Percentiles rank a stretch among this genome's conserved stretches.
Conservation (phyloP, 2,888 invertebrate species). For the Emmelina monodactyla region DNA sequence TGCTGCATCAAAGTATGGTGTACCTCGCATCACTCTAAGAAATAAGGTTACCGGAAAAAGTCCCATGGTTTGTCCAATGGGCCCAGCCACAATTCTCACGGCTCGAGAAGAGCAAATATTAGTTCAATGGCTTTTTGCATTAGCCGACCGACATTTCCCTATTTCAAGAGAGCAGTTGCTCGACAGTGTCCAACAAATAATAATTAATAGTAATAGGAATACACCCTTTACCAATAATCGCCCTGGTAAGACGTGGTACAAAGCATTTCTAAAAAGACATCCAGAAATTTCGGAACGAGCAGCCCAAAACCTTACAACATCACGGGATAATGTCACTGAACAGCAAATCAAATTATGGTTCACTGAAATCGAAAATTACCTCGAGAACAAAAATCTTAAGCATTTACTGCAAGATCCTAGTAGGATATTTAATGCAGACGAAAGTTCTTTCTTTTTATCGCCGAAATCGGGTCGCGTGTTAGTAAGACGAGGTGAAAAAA, state of each 20-base stretch:
- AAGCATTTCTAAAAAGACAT: conserved; percentile 19
- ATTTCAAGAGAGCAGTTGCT: conserved; percentile 18
- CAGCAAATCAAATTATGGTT: conserved; percentile 20
- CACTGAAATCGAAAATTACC: conserved; percentile 16
- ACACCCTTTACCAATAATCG: conserved; percentile 18
- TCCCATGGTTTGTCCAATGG: conserved; percentile 14
- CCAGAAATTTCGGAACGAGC: conserved; percentile 16
- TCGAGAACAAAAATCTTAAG: conserved; percentile 10
- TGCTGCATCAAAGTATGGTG: conserved; percentile 12
- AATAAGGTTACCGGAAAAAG: conserved; percentile 12
- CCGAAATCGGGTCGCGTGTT: conserved; percentile 28
- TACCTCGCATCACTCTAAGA: conserved; percentile 11
- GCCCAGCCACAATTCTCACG: conserved; percentile 4
- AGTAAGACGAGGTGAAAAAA: conserved; percentile 22
- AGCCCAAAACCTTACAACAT: conserved; percentile 19
- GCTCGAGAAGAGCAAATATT: conserved; percentile 9
- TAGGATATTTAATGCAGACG: conserved; percentile 21
- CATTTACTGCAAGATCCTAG: conserved; percentile 17
- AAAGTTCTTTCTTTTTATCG: conserved; percentile 27
- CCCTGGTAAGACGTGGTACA: conserved; percentile 22
- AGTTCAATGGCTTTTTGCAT: no score
- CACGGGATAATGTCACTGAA: conserved; percentile 19
- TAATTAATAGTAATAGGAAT: conserved; percentile 5
- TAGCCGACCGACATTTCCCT: no score
- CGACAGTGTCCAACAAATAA: conserved; percentile 13